Evolutionary conservation across 2,888 invertebrate species (phyloP), one percentile per base, ranked within the genome.

Genomic region (Agrochola litura): DNA sequence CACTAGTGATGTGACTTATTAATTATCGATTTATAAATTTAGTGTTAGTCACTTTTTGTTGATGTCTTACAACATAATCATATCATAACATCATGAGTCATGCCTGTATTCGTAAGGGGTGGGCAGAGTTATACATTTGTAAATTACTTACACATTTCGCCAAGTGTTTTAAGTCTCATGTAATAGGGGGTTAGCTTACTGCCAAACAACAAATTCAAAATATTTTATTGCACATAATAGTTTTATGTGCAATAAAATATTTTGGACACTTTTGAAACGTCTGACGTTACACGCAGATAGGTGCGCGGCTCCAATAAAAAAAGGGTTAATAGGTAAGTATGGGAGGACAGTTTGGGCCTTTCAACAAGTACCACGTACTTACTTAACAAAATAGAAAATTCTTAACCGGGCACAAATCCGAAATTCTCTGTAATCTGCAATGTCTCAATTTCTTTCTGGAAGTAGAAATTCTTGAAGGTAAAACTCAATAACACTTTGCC

Each of bases 1-100:
- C 63, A 81, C 65, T 83, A 81, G 83, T 74, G 81, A 54, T 68
- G 83, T 0, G 73, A 49, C 4, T 41, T 14, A 37, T 37, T 5
- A 37, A 37, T 22, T 76, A 68, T 76, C 63, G 77, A 77, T 22
- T 2, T 49, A 22, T 12, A 22, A 6, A 56, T 63, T n/a, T 66
- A 9, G 5, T 5, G 46, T 52, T 37, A 30, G 10, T 46, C 6
- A 56, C 5, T 22, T 56, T n/a, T 43, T 54, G 16, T n/a, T 41
- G 30, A 52, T 41, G 9, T 25, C n/a, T 22, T 5, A 37, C 6
- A 19, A 61, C 6, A 22, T 19, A 22, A 43, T 25, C 16, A 14
- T 22, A 64, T 41, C 4, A 14, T 54, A 4, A 46, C 19, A 19
- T 4, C 5, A 37, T 37, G 37, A 37, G 1, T 37, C 25, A 46